Evolutionary conservation across 2,797 vertebrate species (phyloP).

Genomic region (Pseudochromis fuscus): DNA sequence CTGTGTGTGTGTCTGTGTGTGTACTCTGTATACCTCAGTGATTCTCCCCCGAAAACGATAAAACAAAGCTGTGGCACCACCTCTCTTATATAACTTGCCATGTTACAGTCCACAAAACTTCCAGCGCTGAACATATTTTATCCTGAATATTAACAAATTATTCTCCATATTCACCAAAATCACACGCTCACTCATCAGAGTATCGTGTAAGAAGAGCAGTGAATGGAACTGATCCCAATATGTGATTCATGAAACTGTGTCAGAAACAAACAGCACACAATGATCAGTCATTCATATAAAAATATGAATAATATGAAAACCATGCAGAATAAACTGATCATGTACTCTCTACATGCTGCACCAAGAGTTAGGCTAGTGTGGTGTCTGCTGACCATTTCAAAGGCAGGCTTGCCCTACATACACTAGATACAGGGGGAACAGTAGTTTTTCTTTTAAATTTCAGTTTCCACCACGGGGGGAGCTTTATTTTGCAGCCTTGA

Average conservation of each 20-base stretch:
- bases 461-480: constrained; percentile 17
- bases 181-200: background rate
- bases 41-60: constrained; percentile 1
- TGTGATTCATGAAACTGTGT: constrained; percentile 17
- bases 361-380: background rate
- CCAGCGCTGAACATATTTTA: constrained; percentile 1
- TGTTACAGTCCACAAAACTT: background rate
- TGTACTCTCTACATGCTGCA: background rate
- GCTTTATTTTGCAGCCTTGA: constrained; percentile 33
- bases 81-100: constrained; percentile 8
- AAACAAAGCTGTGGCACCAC: constrained; percentile 11
- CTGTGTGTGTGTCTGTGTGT: constrained; percentile 4
- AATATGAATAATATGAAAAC: background rate
- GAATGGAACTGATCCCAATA: constrained; percentile 7
- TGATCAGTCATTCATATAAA: background rate
- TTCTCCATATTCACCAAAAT: constrained; percentile 3
- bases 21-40: background rate
- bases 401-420: constrained; percentile 21
- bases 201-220: background rate
- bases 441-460: constrained; percentile 15
- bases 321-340: background rate
- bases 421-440: background rate
- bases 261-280: constrained; percentile 1
- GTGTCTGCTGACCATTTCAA: constrained; percentile 16
- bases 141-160: constrained; percentile 3